A percentile compares a stretch with the other conserved stretches of the same genome.
Evolutionary conservation across 2,113 vertebrate species (phyloP).

Genomic region (Sarotherodon lohbergeri): DNA sequence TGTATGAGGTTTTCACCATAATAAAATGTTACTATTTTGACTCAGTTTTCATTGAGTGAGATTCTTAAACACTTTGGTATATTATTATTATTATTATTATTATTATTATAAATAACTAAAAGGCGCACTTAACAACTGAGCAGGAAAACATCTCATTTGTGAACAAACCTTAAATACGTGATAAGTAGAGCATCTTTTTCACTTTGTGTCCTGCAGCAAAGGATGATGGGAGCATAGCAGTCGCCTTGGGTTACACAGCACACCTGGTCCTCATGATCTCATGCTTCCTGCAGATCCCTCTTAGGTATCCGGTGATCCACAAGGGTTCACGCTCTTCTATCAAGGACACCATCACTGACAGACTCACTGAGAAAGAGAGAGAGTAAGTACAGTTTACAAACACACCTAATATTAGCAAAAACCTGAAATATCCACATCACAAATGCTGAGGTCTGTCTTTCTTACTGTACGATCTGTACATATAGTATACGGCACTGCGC

Average conservation of each 20-base stretch:
- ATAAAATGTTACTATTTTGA: background rate
- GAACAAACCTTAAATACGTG: background rate
- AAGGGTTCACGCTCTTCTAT: constrained; percentile 95
- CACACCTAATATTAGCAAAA: background rate
- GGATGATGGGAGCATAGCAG: constrained; percentile 94
- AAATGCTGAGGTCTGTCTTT: background rate
- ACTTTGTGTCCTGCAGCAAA: constrained; percentile 76
- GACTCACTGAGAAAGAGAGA: constrained; percentile 93
- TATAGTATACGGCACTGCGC: fast-evolving
- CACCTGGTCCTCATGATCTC: constrained; percentile 98
- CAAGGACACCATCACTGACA: constrained; percentile 97
- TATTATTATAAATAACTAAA: background rate
- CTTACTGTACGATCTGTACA: background rate
- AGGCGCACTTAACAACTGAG: background rate
- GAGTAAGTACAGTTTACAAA: constrained; percentile 80
- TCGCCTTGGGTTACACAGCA: constrained; percentile 94
- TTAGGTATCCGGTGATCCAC: constrained; percentile 95
- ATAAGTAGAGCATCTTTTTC: background rate
- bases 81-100: too few species aligned
- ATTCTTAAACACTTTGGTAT: background rate
- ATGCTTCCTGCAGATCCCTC: constrained; percentile 94
- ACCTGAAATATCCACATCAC: background rate
- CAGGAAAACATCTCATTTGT: background rate
- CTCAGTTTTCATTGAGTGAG: background rate
- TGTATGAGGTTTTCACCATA: background rate